Base-by-base conservation (phyloP, 2,113 vertebrate genomes). In the Perccottus glenii region DNA sequence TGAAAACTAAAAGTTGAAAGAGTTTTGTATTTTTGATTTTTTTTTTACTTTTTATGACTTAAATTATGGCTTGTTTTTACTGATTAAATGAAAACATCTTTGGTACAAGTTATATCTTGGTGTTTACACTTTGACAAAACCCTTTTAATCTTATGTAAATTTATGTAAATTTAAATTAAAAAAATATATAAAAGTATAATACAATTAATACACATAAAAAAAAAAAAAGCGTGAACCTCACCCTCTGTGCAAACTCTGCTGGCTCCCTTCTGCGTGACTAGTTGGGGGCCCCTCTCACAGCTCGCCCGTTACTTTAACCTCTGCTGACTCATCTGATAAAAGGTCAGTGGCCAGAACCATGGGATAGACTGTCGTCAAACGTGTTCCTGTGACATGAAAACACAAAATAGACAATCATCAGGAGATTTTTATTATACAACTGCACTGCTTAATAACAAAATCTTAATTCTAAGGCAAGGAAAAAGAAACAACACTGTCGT, bases 191-290 rank as follows among this genome's bases (percentile, higher is more conserved):
- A 27, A 27, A 27, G 19, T 27, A 27, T 27, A 27, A 27, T 27
- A 27, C 19, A 27, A n/a, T n/a, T n/a, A n/a, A 38, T 38, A 38
- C 36, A 38, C 6, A 5, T 38, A 2, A 6, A 8, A 27, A 19
- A 10, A 50, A 15, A 15, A 7, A 4, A 3, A 11, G 70, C 67
- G 67, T 60, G 70, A 16, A 38, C 48, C 43, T 56, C 47, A 49
- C 6, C 2, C 55, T 16, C 62, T 51, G 43, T 64, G 65, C 60
- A 42, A 78, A 74, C 60, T 73, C 55, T 81, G 87, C 87, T 83
- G 78, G 73, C 87, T 88, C 83, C 75, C 91, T 95, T 94, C 93
- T 90, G 92, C 92, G 84, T 93, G 93, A 95, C 87, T 94, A 89
- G 85, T 73, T 16, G 85, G 89, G 85, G 88, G 80, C 84, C 72